Evolutionary conservation across 2,113 vertebrate species (phyloP), one percentile per base, ranked within the genome.

Genomic region (Carassius carassius): DNA sequence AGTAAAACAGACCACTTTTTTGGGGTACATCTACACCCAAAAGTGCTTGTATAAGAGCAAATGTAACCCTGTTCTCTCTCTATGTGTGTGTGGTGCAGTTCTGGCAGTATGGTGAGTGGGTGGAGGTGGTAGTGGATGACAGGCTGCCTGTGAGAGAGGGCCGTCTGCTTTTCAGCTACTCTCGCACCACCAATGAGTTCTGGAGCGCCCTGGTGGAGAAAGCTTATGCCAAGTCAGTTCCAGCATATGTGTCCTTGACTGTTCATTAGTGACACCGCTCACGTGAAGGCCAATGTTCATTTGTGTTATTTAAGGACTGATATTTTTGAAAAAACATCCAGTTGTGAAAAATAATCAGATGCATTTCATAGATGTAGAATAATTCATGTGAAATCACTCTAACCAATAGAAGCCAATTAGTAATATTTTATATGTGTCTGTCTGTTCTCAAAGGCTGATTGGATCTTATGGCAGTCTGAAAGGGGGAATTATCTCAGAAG

Each of bases 21-120:
- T 8, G 16, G 16, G 12, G 23, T 54, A 51, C 3, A 51, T 54
- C 47, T 32, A 17, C 47, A 54, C 17, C 25, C 25, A 3, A 35
- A n/a, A 37, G 6, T 58, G 75, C 29, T 35, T 35, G 47, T 17
- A 77, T 17, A 21, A 29, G 6, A 56, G 25, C 17, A n/a, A 23
- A 41, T 23, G 11, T 58, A 5, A 56, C 75, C 21, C 8, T 62
- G 35, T 69, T 51, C 37, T 32, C 54, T 70, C 75, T 83, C 62
- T 83, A 76, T 56, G 54, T 56, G 13, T 51, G 76, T 23, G 14
- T 32, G 25, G 14, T 44, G 29, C 84, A 95, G 95, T 95, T 96
- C 94, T 96, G 95, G 95, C 95, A 95, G 93, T 96, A 95, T 90
- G 95, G 95, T 81, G 93, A 93, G 90, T 96, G 95, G 95, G 92